These are phyloP conservation scores for Lepetodrilus schrolli DNA, from an alignment of 2,888 invertebrate species.

Conservation along the genomic window DNA sequence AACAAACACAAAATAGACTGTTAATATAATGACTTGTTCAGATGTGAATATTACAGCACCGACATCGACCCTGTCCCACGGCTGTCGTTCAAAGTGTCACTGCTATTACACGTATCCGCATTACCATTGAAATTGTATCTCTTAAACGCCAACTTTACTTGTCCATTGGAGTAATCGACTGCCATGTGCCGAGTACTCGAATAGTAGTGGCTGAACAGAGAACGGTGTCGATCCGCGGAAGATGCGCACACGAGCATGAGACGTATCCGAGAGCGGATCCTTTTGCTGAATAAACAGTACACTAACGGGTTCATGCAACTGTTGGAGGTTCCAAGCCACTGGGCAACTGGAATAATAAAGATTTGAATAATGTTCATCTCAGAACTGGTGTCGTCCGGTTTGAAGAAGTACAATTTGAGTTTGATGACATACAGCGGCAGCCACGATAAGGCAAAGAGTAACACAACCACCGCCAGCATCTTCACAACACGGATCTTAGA, in stretches of 20 bases:
- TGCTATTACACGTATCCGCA: neutral
- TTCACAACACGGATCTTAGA: conserved; percentile 95
- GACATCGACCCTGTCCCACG: conserved; percentile 1
- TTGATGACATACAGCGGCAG: conserved; percentile 92
- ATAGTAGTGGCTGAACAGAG: conserved; percentile 95
- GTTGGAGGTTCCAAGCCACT: conserved; percentile 77
- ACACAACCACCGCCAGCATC: conserved; percentile 93
- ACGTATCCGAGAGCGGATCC: conserved; percentile 40
- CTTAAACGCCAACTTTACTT: conserved; percentile 49
- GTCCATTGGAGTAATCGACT: conserved; percentile 63
- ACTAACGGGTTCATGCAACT: conserved; percentile 95
- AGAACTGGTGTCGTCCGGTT: conserved; percentile 75
- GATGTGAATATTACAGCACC: neutral
- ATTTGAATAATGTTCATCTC: conserved; percentile 90
- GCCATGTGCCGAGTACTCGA: conserved; percentile 78
- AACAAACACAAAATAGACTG: too few relatives aligned
- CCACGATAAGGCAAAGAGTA: conserved; percentile 95
- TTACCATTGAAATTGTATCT: conserved; percentile 6
- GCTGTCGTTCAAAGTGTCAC: neutral
- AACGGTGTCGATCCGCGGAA: conserved; percentile 82
- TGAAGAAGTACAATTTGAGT: conserved; percentile 78
- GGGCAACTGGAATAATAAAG: conserved; percentile 38
- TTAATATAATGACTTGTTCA: too few relatives aligned
- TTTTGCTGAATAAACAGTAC: conserved; percentile 93
- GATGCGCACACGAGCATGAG: conserved; percentile 40